Evolutionary conservation across 2,888 invertebrate species (phyloP).

Genomic region (Nomada lathburiana): DNA sequence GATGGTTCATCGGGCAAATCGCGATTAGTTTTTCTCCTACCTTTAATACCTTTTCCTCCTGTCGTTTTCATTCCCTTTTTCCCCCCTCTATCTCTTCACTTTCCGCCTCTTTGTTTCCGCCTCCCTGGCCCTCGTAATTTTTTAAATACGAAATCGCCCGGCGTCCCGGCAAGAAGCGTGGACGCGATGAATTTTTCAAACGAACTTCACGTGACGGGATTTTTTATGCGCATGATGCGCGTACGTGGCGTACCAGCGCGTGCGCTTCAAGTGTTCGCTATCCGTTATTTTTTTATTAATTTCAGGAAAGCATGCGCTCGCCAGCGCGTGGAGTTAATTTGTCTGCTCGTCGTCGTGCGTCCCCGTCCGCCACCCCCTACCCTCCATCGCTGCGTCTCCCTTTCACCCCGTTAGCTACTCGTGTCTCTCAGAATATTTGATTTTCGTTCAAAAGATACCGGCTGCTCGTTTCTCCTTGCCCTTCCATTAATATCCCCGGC

Average conservation of each 20-base stretch:
- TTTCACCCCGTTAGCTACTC: conserved; percentile 7
- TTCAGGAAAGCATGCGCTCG: conserved; percentile 59
- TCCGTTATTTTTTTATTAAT: conserved; percentile 63
- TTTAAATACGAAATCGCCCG: conserved; percentile 40
- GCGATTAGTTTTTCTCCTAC: conserved; percentile 22
- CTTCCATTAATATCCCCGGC: not conserved
- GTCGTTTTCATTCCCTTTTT: not conserved
- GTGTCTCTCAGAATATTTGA: conserved; percentile 47
- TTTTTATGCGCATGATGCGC: conserved; percentile 58
- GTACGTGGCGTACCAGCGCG: conserved; percentile 35
- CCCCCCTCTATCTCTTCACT: not conserved
- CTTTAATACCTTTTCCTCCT: not conserved
- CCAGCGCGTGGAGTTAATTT: conserved; percentile 52
- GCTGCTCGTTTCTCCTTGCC: not conserved
- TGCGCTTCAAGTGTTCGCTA: conserved; percentile 37
- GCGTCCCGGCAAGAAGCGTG: conserved; percentile 13
- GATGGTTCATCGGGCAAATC: conserved; percentile 25
- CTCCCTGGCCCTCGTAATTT: not conserved
- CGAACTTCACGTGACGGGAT: conserved; percentile 38
- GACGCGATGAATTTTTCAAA: conserved; percentile 50
- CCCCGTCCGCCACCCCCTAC: conserved; percentile 23
- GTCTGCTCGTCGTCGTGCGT: conserved; percentile 45
- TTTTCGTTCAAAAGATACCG: conserved; percentile 28
- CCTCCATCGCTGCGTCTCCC: not conserved
- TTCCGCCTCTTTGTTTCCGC: not conserved